A percentile compares a stretch with the other conserved stretches of the same genome.
phyloP scores from a whole-genome alignment of 1,140 invertebrate genomes.

The Ostrea edulis region DNA sequence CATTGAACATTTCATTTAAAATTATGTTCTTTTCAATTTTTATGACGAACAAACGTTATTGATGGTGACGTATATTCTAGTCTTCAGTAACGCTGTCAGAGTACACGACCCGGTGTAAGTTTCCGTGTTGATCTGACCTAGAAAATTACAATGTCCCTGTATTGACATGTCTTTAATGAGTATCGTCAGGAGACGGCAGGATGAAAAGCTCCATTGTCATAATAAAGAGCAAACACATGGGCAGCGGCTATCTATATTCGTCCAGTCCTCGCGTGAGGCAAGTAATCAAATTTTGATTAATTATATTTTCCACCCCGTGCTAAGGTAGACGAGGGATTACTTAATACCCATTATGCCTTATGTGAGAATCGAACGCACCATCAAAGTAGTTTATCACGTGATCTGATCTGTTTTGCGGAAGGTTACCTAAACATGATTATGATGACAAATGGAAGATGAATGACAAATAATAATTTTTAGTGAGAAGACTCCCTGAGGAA shows the following conservation, averaged over 20 bases:
- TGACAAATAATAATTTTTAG: no score
- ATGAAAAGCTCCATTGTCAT: background rate
- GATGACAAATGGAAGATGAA: no score
- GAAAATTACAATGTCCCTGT: background rate
- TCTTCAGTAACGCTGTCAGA: no score
- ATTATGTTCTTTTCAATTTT: no score
- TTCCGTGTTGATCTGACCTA: background rate
- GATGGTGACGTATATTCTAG: no score
- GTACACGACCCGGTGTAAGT: no score
- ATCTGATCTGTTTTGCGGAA: no score
- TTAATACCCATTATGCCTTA: background rate
- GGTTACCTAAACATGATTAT: no score
- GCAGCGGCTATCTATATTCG: background rate
- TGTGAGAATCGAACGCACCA: background rate
- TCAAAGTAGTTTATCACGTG: no score
- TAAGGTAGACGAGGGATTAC: background rate
- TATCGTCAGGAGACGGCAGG: background rate
- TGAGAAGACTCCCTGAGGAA: no score
- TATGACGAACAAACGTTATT: no score
- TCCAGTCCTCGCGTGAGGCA: background rate
- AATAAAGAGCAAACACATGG: background rate
- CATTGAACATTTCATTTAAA: no score
- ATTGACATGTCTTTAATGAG: background rate
- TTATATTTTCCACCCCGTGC: background rate
- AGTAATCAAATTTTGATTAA: slow-evolving; percentile 8